A percentile compares a stretch with the other conserved stretches of the same genome.
Evolutionary conservation across 2,113 vertebrate genomes (phyloP).

Genomic region (Anarrhichthys ocellatus): DNA sequence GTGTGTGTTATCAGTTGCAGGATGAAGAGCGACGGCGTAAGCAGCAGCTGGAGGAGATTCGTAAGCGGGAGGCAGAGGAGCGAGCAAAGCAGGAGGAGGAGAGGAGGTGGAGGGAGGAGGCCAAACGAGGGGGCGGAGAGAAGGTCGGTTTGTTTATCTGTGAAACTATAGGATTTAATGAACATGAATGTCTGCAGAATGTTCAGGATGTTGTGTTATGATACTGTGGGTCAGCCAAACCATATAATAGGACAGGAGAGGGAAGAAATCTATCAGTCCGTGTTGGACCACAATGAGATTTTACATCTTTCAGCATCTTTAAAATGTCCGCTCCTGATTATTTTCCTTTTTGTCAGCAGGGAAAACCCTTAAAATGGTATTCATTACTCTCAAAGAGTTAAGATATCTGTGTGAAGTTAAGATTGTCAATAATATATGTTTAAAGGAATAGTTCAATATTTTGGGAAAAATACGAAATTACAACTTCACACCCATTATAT

Average conservation of each 20-base stretch:
- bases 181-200: not conserved
- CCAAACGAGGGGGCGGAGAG: conserved; percentile 90
- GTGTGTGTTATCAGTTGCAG: conserved; percentile 88
- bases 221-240: not conserved
- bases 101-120: conserved; percentile 91
- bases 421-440: not conserved
- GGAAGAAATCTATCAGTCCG: not conserved
- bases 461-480: not conserved
- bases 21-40: conserved; percentile 95
- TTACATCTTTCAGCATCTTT: not conserved
- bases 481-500: not conserved
- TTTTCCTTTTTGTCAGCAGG: not conserved
- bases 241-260: not conserved
- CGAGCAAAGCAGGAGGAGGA: conserved; percentile 92
- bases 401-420: not conserved
- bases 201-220: not conserved
- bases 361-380: not conserved
- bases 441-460: not conserved
- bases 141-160: conserved; percentile 86
- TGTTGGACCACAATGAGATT: not conserved
- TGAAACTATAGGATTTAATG: not conserved
- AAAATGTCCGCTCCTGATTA: not conserved
- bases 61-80: conserved; percentile 94
- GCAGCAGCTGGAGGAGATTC: conserved; percentile 96
- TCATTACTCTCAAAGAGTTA: not conserved